Evolutionary conservation across 2,113 vertebrate genomes (phyloP).

Genomic region (Prionailurus bengalensis): DNA sequence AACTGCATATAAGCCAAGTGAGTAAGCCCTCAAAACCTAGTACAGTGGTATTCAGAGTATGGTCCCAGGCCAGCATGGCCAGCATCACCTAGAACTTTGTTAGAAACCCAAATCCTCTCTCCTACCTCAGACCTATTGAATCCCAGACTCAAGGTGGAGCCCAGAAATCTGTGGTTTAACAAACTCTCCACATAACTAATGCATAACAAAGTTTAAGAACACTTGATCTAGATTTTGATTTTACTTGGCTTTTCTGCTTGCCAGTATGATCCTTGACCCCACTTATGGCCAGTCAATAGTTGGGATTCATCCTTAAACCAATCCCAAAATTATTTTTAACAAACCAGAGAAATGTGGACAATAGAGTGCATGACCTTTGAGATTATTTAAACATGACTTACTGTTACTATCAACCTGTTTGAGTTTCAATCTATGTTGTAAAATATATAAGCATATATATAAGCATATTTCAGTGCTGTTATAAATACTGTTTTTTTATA

Average conservation of each 20-base stretch:
- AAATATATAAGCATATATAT: neutral
- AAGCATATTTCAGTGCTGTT: neutral
- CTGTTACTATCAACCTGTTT: neutral
- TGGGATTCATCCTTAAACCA: neutral
- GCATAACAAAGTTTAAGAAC: neutral
- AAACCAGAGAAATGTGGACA: neutral
- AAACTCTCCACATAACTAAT: neutral
- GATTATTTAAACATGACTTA: neutral
- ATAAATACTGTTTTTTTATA: conserved; percentile 17
- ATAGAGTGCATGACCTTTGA: neutral
- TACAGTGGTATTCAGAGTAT: neutral
- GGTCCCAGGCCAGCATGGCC: neutral
- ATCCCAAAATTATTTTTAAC: conserved; percentile 19
- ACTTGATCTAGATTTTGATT: neutral
- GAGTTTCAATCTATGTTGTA: conserved; percentile 18
- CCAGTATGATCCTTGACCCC: neutral
- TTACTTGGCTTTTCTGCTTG: neutral
- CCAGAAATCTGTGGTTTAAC: neutral
- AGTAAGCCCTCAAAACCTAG: neutral
- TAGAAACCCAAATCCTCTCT: neutral
- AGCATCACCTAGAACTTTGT: neutral
- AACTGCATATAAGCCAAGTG: neutral
- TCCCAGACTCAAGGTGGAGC: neutral
- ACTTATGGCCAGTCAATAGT: neutral
- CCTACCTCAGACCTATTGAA: neutral